Evolutionary conservation across 1,140 invertebrate genomes (phyloP).

Genomic region (Zaprionus davidi): DNA sequence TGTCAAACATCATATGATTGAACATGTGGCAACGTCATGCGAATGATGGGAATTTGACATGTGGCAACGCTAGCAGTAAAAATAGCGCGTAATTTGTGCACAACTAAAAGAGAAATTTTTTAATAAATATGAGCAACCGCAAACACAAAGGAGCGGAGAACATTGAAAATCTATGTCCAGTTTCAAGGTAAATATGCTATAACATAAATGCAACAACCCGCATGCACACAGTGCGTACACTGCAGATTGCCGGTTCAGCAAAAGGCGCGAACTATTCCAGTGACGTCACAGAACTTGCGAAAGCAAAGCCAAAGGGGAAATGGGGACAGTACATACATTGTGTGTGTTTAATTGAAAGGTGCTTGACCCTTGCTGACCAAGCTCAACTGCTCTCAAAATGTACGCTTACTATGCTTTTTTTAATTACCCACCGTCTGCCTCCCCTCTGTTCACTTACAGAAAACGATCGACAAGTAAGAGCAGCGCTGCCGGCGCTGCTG

Average conservation of each 20-base stretch:
- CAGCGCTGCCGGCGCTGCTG: conserved; percentile 19
- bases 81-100: conserved; percentile 75
- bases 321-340: conserved; percentile 44
- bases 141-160: conserved; percentile 73
- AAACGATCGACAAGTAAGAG: conserved; percentile 68
- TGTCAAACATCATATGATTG: conserved; percentile 5
- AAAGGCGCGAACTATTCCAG: conserved; percentile 44
- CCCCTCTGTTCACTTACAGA: conserved; percentile 44
- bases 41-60: conserved; percentile 3
- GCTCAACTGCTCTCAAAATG: conserved; percentile 33
- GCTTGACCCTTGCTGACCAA: conserved; percentile 68
- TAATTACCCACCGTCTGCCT: conserved; percentile 23
- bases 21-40: conserved; percentile 13
- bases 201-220: not conserved
- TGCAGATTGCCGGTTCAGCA: conserved; percentile 14
- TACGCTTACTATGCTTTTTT: conserved; percentile 37
- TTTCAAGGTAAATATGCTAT: conserved; percentile 63
- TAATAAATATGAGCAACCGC: conserved; percentile 72
- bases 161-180: conserved; percentile 81
- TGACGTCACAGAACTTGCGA: conserved; percentile 62
- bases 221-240: not conserved
- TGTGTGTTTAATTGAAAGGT: conserved; percentile 55
- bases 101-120: conserved; percentile 45
- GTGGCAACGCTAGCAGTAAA: conserved; percentile 44
- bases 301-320: conserved; percentile 35